Evolutionary conservation across 2,797 vertebrate genomes (phyloP).

Genomic region (Pogoniulus pusillus): DNA sequence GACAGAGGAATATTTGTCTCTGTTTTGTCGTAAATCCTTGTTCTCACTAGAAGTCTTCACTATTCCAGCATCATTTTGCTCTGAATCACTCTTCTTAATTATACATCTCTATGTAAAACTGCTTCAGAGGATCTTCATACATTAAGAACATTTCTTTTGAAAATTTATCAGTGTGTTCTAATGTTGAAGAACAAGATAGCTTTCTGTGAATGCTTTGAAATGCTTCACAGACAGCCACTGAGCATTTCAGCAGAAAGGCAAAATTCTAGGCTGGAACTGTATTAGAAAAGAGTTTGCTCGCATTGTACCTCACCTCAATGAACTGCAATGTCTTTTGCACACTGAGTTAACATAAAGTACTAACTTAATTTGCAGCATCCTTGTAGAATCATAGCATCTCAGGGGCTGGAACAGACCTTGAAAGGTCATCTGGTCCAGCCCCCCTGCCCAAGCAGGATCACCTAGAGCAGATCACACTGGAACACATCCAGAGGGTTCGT

Average conservation of each 20-base stretch:
- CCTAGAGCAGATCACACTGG: no score
- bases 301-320: neutral
- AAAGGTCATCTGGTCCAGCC: no score
- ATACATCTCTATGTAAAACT: neutral
- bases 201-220: neutral
- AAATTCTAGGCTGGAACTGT: neutral
- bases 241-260: neutral
- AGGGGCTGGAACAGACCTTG: no score
- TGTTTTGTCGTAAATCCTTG: neutral
- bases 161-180: neutral
- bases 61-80: neutral
- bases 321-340: neutral
- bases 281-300: neutral
- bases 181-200: neutral
- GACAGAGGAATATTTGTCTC: neutral
- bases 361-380: neutral
- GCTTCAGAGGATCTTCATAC: neutral
- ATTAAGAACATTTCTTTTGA: neutral
- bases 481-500: no score
- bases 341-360: neutral
- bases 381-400: no score
- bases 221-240: neutral
- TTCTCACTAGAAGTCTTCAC: neutral
- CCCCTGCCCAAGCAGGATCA: no score
- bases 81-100: neutral